These are phyloP conservation scores for Odontesthes bonariensis DNA, from an alignment of 2,113 vertebrate genomes.

Conservation along the genomic window DNA sequence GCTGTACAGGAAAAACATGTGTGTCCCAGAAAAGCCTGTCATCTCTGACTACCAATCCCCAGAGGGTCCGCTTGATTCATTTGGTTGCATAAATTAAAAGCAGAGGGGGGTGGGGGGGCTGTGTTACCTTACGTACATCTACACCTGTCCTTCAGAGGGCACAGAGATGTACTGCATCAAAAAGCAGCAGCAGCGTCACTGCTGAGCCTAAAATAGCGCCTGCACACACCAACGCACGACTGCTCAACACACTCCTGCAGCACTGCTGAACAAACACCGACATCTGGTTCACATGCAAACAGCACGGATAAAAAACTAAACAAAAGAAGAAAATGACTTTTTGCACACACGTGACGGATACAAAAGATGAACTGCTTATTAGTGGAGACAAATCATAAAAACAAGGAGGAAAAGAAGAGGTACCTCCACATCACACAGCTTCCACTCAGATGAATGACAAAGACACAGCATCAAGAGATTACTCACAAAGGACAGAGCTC, in stretches of 20 bases:
- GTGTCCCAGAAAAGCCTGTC: constrained; percentile 51
- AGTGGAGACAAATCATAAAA: constrained; percentile 12
- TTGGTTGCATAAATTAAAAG: constrained; percentile 11
- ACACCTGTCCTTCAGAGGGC: constrained; percentile 80
- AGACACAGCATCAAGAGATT: constrained; percentile 58
- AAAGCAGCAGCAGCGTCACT: constrained; percentile 70
- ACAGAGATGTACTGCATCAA: constrained; percentile 75
- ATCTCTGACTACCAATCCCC: constrained; percentile 6
- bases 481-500: constrained; percentile 74
- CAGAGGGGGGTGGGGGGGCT: not conserved
- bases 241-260: constrained; percentile 60
- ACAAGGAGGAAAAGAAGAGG: constrained; percentile 12
- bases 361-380: not conserved
- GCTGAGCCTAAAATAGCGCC: constrained; percentile 78
- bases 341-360: not conserved
- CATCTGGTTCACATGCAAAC: constrained; percentile 50
- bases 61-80: constrained; percentile 5
- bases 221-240: constrained; percentile 52
- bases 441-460: constrained; percentile 21
- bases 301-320: constrained; percentile 1
- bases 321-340: constrained; percentile 8
- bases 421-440: constrained; percentile 30
- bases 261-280: constrained; percentile 48
- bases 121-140: constrained; percentile 39
- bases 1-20: constrained; percentile 29